phyloP scores from a whole-genome alignment of 2,888 invertebrate genomes.

The Boloria euphrosyne region DNA sequence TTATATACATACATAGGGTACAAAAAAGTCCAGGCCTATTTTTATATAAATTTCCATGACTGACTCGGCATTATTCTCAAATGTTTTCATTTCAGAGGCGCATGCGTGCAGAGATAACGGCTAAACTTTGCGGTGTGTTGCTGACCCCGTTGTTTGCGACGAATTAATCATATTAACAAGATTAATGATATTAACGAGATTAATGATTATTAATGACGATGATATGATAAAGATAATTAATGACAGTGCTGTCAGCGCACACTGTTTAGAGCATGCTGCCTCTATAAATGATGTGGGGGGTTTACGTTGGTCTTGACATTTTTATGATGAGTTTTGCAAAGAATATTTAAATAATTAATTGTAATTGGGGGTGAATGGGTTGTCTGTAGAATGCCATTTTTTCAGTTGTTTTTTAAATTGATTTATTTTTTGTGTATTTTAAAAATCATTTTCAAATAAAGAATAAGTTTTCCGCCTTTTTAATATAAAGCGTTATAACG shows the following conservation, averaged over 20 bases:
- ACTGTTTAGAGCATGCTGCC: conserved; percentile 80
- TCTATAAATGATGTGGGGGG: conserved; percentile 51
- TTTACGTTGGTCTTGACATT: conserved; percentile 24
- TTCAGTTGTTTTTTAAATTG: neutral
- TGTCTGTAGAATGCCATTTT: conserved; percentile 29
- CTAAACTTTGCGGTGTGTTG: conserved; percentile 77
- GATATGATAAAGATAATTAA: conserved; percentile 36
- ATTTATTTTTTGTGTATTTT: no score
- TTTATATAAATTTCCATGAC: conserved; percentile 77
- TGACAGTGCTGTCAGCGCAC: conserved; percentile 70
- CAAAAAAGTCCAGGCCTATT: conserved; percentile 36
- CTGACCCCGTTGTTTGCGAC: conserved; percentile 62
- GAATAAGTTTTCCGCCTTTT: no score
- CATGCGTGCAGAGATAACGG: conserved; percentile 80
- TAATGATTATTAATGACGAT: conserved; percentile 41
- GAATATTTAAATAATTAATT: neutral
- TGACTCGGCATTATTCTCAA: conserved; percentile 80
- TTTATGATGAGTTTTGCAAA: conserved; percentile 7
- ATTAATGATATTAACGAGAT: no score
- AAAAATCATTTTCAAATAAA: no score
- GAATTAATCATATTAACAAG: conserved; percentile 41
- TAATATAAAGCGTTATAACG: no score
- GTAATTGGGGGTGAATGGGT: conserved; percentile 13
- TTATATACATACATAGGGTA: conserved; percentile 28
- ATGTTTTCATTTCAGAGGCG: conserved; percentile 82